Percentiles rank a stretch among this genome's conserved stretches.
Conservation (phyloP, 1,140 invertebrate genomes). For the Phocides pigmalion region DNA sequence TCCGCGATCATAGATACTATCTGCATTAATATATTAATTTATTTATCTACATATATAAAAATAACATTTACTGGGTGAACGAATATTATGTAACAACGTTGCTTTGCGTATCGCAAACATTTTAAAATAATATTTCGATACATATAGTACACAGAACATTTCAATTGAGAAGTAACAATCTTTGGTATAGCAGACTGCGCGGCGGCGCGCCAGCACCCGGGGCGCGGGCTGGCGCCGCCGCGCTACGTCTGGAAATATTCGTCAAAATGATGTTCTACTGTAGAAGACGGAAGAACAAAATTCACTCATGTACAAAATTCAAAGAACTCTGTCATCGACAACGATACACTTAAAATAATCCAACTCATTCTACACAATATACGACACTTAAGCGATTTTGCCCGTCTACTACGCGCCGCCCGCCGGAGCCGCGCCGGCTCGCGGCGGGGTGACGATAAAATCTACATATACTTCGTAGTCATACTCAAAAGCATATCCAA, state of each 20-base stretch:
- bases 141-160: conserved; percentile 24
- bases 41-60: conserved; percentile 30
- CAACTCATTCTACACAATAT: not conserved
- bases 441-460: conserved; percentile 37
- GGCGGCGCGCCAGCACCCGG: too few relatives aligned
- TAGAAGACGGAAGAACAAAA: conserved; percentile 14
- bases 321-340: not conserved
- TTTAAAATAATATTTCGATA: conserved; percentile 27
- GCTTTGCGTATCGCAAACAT: conserved; percentile 25
- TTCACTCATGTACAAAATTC: conserved; percentile 12
- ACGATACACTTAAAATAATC: conserved; percentile 10
- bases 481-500: conserved; percentile 52
- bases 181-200: conserved; percentile 49
- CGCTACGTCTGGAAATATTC: conserved; percentile 3
- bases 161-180: conserved; percentile 41
- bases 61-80: conserved; percentile 37
- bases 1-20: conserved; percentile 24
- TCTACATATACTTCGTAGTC: conserved; percentile 37
- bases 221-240: not conserved
- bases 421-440: too few relatives aligned
- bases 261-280: conserved; percentile 11
- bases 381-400: conserved; percentile 14
- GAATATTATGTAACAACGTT: conserved; percentile 21
- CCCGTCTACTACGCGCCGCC: conserved; percentile 10
- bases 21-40: conserved; percentile 32